Conservation (phyloP, 2,113 vertebrate species). For the Rhinopithecus roxellana region DNA sequence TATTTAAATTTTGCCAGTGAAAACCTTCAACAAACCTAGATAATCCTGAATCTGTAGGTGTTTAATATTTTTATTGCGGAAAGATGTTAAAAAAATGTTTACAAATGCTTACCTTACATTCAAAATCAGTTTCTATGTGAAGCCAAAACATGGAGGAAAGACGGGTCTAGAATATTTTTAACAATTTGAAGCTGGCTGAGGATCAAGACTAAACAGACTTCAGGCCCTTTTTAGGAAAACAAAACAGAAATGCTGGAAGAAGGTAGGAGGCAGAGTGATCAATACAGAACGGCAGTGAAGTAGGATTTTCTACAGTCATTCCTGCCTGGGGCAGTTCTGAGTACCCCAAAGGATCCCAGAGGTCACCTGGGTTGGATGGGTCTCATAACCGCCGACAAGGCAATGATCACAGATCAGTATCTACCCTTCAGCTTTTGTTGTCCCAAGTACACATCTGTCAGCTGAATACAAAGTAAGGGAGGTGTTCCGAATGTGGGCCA, state of each 20-base stretch:
- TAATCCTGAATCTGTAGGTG: not conserved
- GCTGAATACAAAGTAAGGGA: not conserved
- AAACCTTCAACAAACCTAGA: conserved; percentile 44
- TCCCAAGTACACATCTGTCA: not conserved
- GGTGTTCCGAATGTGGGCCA: not conserved
- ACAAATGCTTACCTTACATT: conserved; percentile 27
- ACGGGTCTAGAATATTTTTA: not conserved
- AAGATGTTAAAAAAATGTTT: conserved; percentile 56
- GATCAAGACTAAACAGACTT: not conserved
- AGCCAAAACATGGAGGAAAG: not conserved
- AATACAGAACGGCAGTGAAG: rapidly evolving
- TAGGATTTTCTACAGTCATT: not conserved
- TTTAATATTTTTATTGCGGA: conserved; percentile 35
- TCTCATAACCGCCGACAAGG: not conserved
- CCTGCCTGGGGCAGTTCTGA: not conserved
- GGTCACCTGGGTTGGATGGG: not conserved
- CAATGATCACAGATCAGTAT: not conserved
- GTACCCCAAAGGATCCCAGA: not conserved
- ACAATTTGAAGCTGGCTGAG: not conserved
- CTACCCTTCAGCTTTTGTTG: not conserved
- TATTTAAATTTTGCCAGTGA: conserved; percentile 6
- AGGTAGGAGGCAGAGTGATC: not conserved
- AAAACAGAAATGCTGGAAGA: not conserved
- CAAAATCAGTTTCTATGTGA: not conserved
- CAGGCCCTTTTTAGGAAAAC: not conserved